A percentile compares a stretch with the other conserved stretches of the same genome.
Evolutionary conservation across 2,888 invertebrate genomes (phyloP).

Genomic region (Perdita meconis): DNA sequence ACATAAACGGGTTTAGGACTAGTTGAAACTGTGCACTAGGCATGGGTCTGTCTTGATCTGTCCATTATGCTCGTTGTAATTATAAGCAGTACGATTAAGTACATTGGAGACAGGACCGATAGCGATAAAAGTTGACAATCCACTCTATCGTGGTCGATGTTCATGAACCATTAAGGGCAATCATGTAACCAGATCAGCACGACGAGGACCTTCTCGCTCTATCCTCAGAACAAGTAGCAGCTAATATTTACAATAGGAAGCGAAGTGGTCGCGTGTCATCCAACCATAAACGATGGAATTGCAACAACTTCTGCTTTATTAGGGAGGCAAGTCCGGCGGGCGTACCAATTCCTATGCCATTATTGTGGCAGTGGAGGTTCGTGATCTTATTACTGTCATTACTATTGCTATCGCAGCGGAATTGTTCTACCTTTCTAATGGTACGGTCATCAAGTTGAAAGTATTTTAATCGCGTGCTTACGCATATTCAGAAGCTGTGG

Average conservation of each 20-base stretch:
- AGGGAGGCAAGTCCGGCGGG: slow-evolving; percentile 73
- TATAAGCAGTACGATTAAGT: neutral
- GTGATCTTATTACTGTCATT: slow-evolving; percentile 80
- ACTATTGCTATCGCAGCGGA: slow-evolving; percentile 70
- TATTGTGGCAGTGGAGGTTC: slow-evolving; percentile 75
- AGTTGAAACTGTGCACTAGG: no score
- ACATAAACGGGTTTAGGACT: no score
- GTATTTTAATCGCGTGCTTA: slow-evolving; percentile 37
- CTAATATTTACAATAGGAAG: slow-evolving; percentile 76
- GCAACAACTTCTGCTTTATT: slow-evolving; percentile 80
- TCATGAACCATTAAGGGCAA: slow-evolving; percentile 27
- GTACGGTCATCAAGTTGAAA: slow-evolving; percentile 47
- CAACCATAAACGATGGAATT: slow-evolving; percentile 76
- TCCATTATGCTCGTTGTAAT: neutral
- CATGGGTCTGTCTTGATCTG: neutral
- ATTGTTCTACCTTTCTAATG: slow-evolving; percentile 44
- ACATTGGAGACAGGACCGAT: neutral
- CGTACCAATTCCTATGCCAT: slow-evolving; percentile 73
- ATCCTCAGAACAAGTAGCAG: slow-evolving; percentile 56
- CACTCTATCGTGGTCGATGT: neutral
- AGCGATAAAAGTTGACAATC: neutral
- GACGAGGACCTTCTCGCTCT: slow-evolving; percentile 54
- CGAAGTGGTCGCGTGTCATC: slow-evolving; percentile 76
- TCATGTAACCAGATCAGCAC: slow-evolving; percentile 53
- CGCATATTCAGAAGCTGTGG: neutral